Conservation (phyloP, 2,888 invertebrate species). For the Disparrhopalites patrizii region DNA sequence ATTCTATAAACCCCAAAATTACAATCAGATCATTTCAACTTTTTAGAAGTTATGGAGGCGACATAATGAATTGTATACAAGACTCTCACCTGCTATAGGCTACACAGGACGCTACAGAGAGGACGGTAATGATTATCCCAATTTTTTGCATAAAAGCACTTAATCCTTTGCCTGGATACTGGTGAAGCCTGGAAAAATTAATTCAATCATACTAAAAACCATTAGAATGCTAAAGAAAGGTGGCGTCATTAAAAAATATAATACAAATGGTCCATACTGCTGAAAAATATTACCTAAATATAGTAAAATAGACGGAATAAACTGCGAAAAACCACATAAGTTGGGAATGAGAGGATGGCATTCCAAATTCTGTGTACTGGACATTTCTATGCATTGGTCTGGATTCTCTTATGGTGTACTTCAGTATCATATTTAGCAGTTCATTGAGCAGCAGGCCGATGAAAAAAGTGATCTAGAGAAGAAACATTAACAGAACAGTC, state of each 20-base stretch:
- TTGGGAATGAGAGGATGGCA: constrained; percentile 90
- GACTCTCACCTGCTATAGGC: constrained; percentile 45
- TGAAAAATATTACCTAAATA: constrained; percentile 66
- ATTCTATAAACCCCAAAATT: constrained; percentile 60
- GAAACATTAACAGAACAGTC: constrained; percentile 20
- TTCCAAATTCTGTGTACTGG: constrained; percentile 73
- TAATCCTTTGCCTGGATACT: constrained; percentile 45
- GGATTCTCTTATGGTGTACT: constrained; percentile 74
- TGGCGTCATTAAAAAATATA: not conserved
- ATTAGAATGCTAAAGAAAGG: not conserved
- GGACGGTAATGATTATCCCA: constrained; percentile 43
- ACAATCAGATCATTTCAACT: not conserved
- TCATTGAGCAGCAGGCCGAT: constrained; percentile 74
- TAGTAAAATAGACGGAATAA: constrained; percentile 77
- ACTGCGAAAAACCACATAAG: constrained; percentile 87
- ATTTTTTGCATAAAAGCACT: constrained; percentile 44
- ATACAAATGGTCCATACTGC: constrained; percentile 4
- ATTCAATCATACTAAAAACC: not conserved
- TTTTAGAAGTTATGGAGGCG: too few relatives aligned
- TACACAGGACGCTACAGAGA: constrained; percentile 42
- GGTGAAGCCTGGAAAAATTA: constrained; percentile 36
- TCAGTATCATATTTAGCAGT: constrained; percentile 70
- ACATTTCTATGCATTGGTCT: constrained; percentile 68
- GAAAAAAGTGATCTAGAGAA: constrained; percentile 76
- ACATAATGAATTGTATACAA: not conserved